Evolutionary conservation across 2,888 invertebrate genomes (phyloP).

Genomic region (Harmothoe impar): DNA sequence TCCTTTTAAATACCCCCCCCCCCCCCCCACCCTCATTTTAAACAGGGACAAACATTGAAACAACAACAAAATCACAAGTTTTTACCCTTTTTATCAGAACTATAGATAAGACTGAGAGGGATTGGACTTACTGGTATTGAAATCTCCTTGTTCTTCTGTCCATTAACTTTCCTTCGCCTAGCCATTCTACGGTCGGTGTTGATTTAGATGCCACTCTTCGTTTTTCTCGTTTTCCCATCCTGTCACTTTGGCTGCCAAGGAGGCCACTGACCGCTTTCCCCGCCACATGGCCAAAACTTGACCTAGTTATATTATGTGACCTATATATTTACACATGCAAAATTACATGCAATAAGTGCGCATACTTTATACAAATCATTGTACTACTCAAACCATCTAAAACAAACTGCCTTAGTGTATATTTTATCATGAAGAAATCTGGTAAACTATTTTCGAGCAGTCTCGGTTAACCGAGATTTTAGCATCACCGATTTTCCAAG

Average conservation of each 20-base stretch:
- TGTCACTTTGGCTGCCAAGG: not conserved
- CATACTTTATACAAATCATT: not conserved
- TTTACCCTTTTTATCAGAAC: too few relatives aligned
- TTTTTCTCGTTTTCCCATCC: not conserved
- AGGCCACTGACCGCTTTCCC: constrained; percentile 56
- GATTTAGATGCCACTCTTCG: not conserved
- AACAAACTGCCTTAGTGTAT: too few relatives aligned
- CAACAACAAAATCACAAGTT: too few relatives aligned
- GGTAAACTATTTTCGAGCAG: too few relatives aligned
- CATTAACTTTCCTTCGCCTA: constrained; percentile 31
- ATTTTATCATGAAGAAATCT: too few relatives aligned
- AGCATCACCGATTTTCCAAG: not conserved
- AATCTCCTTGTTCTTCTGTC: constrained; percentile 30
- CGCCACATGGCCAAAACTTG: constrained; percentile 19
- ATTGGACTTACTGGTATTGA: constrained; percentile 57
- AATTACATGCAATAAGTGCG: too few relatives aligned
- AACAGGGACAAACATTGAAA: too few relatives aligned
- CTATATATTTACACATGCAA: not conserved
- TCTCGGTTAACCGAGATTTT: not conserved
- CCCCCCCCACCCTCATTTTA: too few relatives aligned
- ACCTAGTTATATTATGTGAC: constrained; percentile 27
- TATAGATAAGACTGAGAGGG: too few relatives aligned
- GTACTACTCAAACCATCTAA: too few relatives aligned
- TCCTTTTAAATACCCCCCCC: too few relatives aligned
- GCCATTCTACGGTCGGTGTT: constrained; percentile 16